Base-by-base conservation (phyloP, 2,113 vertebrate genomes). In the Oryzias celebensis region DNA sequence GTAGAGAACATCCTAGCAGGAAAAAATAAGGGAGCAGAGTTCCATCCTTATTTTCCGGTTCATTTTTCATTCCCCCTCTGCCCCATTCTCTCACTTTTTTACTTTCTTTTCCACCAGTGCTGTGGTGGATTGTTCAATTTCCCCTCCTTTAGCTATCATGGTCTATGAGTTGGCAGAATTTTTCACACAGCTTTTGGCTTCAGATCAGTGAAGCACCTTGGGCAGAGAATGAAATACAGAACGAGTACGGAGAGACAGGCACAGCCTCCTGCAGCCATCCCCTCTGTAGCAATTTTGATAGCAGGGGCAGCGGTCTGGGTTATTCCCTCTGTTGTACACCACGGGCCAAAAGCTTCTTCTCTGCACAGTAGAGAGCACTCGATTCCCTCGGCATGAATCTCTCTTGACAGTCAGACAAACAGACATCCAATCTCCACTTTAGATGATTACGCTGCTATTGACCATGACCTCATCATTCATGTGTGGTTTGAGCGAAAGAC, bases 221-320 rank as follows among this genome's bases (percentile, higher is more conserved):
- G 86, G 83, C 77, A 76, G 65, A 55, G 78, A 80, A 82, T 66
- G 65, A 85, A 89, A 87, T 84, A 84, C 81, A 86, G 80, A 83
- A 85, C 50, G 24, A 49, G 73, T 73, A 73, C 58, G 28, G 14
- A 43, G 65, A 87, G 77, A 87, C 78, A 82, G 77, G 81, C 85
- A 79, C 68, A 84, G 75, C 75, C 75, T 85, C 86, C 80, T 20
- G 61, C 87, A 83, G 83, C 80, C 80, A 88, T 86, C 86, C 86
- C 74, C 87, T 89, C 83, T 77, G 58, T 63, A 85, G 80, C 80
- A 87, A 85, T 90, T 86, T 79, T 83, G 83, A 88, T 86, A 86
- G 81, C 73, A 45, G 46, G 76, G 81, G 72, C 77, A 84, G 71
- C 63, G 16, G 75, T 56, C 73, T 75, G 80, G 78, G 80, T 85